Percentiles rank a stretch among this genome's conserved stretches.
Conservation (phyloP, 2,888 invertebrate genomes). For the Mythimna vitellina region DNA sequence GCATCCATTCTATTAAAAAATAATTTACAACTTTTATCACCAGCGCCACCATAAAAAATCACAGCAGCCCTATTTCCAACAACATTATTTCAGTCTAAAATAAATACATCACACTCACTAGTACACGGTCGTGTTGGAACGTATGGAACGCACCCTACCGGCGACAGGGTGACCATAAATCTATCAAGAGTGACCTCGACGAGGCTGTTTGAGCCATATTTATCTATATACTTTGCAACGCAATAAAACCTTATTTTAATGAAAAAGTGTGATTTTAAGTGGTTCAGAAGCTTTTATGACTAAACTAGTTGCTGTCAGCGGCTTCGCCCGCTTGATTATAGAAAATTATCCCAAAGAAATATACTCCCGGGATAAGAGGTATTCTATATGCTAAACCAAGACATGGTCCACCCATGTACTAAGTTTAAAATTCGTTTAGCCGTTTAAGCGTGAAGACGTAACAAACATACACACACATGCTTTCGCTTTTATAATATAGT, state of each 20-base stretch:
- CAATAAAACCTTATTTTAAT: slow-evolving; percentile 38
- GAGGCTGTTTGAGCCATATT: slow-evolving; percentile 56
- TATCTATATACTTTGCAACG: slow-evolving; percentile 54
- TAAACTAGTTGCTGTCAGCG: too few relatives aligned
- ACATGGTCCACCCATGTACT: too few relatives aligned
- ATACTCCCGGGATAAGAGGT: too few relatives aligned
- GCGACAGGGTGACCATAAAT: slow-evolving; percentile 65
- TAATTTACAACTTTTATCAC: background rate
- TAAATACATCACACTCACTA: slow-evolving; percentile 47
- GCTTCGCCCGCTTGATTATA: too few relatives aligned
- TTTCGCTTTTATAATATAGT: too few relatives aligned
- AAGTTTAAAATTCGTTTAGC: too few relatives aligned
- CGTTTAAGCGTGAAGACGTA: too few relatives aligned
- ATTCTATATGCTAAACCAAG: too few relatives aligned
- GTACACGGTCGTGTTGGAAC: slow-evolving; percentile 30
- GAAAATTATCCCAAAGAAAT: too few relatives aligned
- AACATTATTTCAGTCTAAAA: slow-evolving; percentile 37
- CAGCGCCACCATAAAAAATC: too few relatives aligned
- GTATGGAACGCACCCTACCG: slow-evolving; percentile 56
- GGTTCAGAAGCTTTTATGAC: too few relatives aligned
- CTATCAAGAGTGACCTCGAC: slow-evolving; percentile 55
- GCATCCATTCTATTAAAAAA: background rate
- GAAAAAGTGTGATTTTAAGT: background rate
- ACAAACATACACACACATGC: too few relatives aligned
- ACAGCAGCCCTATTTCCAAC: background rate